Conservation (phyloP, 2,888 invertebrate genomes). For the Acanthosepion lycidas region DNA sequence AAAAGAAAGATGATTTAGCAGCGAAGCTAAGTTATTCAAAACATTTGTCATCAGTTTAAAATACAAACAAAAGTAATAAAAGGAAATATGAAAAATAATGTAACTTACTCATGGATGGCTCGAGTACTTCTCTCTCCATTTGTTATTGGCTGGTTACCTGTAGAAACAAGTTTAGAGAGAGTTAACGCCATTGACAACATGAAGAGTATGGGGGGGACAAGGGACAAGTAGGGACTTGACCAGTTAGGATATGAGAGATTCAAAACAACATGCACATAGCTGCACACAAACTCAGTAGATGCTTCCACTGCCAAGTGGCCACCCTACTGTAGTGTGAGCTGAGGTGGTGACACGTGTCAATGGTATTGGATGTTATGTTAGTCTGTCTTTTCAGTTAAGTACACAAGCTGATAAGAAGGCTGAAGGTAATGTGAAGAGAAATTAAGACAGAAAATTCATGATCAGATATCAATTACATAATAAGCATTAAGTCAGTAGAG, state of each 20-base stretch:
- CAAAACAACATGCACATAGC: neutral
- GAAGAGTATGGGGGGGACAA: neutral
- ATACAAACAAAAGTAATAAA: neutral
- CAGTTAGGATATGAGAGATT: neutral
- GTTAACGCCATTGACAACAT: neutral
- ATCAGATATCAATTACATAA: neutral
- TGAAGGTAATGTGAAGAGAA: neutral
- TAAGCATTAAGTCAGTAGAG: too few relatives aligned
- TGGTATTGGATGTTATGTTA: neutral
- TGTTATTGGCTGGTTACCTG: constrained; percentile 37
- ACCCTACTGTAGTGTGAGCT: neutral
- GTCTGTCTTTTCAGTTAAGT: neutral
- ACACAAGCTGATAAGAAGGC: neutral
- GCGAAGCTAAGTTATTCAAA: too few relatives aligned
- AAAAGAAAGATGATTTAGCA: too few relatives aligned
- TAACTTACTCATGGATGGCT: constrained; percentile 34
- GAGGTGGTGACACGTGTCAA: neutral
- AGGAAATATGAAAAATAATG: neutral
- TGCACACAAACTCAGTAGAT: neutral
- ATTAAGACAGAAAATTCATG: neutral
- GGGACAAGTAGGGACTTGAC: neutral
- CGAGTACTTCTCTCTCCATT: constrained; percentile 24
- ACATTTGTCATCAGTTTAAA: neutral
- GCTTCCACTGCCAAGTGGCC: neutral
- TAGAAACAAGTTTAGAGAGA: constrained; percentile 23